Evolutionary conservation across 2,888 invertebrate genomes (phyloP), one percentile per base, ranked within the genome.

Genomic region (Polietes domitor): DNA sequence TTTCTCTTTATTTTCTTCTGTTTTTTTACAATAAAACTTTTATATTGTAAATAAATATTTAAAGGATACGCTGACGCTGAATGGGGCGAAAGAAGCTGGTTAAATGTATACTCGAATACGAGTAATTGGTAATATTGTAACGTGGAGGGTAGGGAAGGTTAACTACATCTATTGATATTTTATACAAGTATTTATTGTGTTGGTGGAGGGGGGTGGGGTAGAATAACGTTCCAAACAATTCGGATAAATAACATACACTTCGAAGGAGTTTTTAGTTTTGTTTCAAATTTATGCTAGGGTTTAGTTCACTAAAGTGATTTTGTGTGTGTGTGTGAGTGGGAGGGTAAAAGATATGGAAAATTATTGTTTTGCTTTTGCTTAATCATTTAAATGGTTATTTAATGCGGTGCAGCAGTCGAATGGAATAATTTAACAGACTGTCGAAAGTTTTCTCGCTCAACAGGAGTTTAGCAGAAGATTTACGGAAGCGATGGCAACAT

Each of bases 11-110:
- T 26, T 58, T 61, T 65, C 19, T 65, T 41, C 24, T 43, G 15
- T 37, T 58, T 12, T 61, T n/a, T 28, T 19, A 2, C n/a, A 12
- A 24, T 21, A 65, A 26, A 63, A 28, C 32, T 65, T 65, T 37
- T 32, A 10, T 61, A 61, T 61, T 61, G n/a, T 43, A 43, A 41
- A 68, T 68, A 68, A 68, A 68, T 68, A 68, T 43, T 43, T 41
- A 24, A 28, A 61, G 41, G 10, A 15, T 58, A 41, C 24, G 28
- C 10, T 21, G n/a, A n/a, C n/a, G 21, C 19, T 55, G 55, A 21
- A 21, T 6, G 32, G 32, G 32, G 32, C 9, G 32, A 32, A n/a
- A n/a, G 6, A 37, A 47, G n/a, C 32, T 32, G 50, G 26, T 58
- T 26, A 26, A 58, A 58, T 24, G 1, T 58, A 58, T 26, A 24